Percentiles rank a stretch among this genome's conserved stretches.
These are phyloP conservation scores for Tuberolachnus salignus DNA, from an alignment of 2,888 invertebrate genomes.

Conservation along the genomic window DNA sequence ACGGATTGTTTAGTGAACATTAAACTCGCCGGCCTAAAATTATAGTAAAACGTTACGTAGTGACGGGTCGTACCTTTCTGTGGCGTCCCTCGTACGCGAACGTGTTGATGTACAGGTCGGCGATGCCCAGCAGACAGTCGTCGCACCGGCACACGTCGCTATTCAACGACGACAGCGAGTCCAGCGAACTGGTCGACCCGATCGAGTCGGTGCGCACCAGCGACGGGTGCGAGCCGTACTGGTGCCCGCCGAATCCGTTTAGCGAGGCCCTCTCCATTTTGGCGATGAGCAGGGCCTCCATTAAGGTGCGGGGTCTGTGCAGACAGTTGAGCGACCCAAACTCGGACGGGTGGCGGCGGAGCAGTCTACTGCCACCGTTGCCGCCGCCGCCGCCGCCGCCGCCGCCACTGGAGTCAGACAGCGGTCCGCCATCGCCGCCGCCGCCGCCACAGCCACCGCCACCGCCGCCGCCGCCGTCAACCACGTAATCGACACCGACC, in stretches of 20 bases:
- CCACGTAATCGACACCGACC: not conserved
- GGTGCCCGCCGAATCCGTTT: conserved; percentile 62
- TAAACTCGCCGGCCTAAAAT: no score
- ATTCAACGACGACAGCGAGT: conserved; percentile 59
- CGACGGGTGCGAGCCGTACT: conserved; percentile 62
- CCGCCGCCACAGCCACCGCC: conserved; percentile 24
- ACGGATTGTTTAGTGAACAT: no score
- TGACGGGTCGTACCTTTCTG: conserved; percentile 54
- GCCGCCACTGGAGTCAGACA: no score
- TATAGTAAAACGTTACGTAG: not conserved
- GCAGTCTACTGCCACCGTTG: conserved; percentile 40
- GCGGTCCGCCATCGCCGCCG: conserved; percentile 66
- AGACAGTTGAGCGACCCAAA: conserved; percentile 66
- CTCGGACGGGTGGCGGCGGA: conserved; percentile 62
- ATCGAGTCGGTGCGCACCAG: conserved; percentile 77
- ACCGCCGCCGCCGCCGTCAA: not conserved
- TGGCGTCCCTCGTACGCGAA: conserved; percentile 61
- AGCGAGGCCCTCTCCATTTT: conserved; percentile 77
- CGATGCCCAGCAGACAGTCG: conserved; percentile 82
- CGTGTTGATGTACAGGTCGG: conserved; percentile 68
- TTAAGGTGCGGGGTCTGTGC: conserved; percentile 71
- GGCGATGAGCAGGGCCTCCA: conserved; percentile 80
- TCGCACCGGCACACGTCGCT: conserved; percentile 83
- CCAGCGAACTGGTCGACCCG: conserved; percentile 64
- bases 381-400: conserved; percentile 66